These are phyloP conservation scores for Bedellia somnulentella DNA, from an alignment of 2,888 invertebrate species.

Conservation along the genomic window DNA sequence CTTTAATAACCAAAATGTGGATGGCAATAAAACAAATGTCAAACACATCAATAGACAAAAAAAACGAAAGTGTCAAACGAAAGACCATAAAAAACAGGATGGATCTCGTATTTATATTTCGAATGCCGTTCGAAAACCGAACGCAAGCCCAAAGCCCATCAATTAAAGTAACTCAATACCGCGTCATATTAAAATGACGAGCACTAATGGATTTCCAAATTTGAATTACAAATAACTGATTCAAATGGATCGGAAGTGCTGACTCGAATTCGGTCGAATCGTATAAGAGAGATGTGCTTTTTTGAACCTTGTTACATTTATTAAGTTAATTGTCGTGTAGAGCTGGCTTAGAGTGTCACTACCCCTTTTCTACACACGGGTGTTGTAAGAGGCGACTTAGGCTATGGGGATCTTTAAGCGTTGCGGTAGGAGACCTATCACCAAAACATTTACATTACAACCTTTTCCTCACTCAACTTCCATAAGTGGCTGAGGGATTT, in stretches of 20 bases:
- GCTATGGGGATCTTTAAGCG: too few species aligned
- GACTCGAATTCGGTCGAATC: too few species aligned
- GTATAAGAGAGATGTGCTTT: too few species aligned
- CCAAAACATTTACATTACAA: too few species aligned
- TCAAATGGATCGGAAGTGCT: slow-evolving; percentile 39
- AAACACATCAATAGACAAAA: background rate
- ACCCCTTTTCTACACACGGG: too few species aligned
- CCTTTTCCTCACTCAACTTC: too few species aligned
- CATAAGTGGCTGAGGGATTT: too few species aligned
- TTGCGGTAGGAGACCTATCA: too few species aligned
- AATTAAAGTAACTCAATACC: slow-evolving; percentile 59
- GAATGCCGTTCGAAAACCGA: slow-evolving; percentile 22
- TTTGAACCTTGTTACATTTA: too few species aligned
- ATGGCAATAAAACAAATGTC: slow-evolving; percentile 3
- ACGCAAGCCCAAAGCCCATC: slow-evolving; percentile 41
- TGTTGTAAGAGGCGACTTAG: too few species aligned
- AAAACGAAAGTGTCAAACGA: slow-evolving; percentile 6
- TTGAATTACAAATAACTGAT: slow-evolving; percentile 49
- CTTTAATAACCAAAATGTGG: slow-evolving; percentile 9
- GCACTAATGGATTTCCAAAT: slow-evolving; percentile 57
- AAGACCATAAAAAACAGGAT: slow-evolving; percentile 12
- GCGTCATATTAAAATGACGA: slow-evolving; percentile 60
- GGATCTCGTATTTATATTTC: slow-evolving; percentile 27
- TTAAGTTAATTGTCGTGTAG: too few species aligned
- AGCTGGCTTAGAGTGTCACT: too few species aligned